phyloP scores from a whole-genome alignment of 2,113 vertebrate species.

The Rhineura floridana region DNA sequence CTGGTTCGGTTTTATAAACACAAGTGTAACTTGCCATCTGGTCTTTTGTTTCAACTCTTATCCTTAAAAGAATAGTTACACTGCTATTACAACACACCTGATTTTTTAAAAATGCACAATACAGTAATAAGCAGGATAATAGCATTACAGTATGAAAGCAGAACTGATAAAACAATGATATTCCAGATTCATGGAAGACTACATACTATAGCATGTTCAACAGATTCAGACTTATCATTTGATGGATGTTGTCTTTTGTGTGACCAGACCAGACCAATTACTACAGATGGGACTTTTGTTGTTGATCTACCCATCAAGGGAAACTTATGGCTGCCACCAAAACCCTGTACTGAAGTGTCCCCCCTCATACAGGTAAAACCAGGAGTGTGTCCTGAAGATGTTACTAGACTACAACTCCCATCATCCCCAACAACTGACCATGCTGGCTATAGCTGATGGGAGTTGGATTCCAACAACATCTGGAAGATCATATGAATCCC shows the following conservation, averaged over 20 bases:
- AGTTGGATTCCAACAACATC: neutral
- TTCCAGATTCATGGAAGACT: neutral
- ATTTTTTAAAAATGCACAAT: too few species aligned
- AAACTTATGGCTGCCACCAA: neutral
- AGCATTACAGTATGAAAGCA: neutral
- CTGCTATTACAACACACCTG: too few species aligned
- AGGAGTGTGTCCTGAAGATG: too few species aligned
- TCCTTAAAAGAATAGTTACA: conserved; percentile 65
- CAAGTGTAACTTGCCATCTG: conserved; percentile 74
- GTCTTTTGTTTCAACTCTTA: conserved; percentile 45
- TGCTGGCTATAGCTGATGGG: neutral
- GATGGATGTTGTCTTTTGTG: neutral
- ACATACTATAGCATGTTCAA: neutral
- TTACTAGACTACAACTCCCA: too few species aligned
- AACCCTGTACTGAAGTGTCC: neutral
- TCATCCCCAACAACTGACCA: too few species aligned
- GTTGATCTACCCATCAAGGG: too few species aligned
- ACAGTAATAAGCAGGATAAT: too few species aligned
- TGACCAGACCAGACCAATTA: neutral
- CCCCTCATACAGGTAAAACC: neutral
- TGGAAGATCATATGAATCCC: too few species aligned
- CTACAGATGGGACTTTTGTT: neutral
- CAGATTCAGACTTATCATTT: neutral
- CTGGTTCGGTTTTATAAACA: conserved; percentile 52
- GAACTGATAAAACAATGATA: neutral